Evolutionary conservation across 2,113 vertebrate genomes (phyloP).

Genomic region (Cottus gobio): DNA sequence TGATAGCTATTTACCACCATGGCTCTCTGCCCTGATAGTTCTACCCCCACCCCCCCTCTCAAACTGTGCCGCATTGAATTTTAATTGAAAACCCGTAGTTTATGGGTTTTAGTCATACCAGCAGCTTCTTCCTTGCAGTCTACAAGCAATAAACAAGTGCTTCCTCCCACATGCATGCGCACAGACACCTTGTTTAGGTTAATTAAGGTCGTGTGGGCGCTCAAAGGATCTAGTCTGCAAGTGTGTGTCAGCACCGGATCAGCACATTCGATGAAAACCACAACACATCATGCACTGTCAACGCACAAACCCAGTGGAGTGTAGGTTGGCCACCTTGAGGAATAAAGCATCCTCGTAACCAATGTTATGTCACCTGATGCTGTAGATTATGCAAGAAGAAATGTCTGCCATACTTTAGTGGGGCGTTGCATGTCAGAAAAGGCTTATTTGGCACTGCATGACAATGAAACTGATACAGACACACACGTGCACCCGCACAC

Average conservation of each 20-base stretch:
- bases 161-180: conserved; percentile 34
- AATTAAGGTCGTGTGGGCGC: conserved; percentile 71
- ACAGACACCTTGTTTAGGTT: conserved; percentile 67
- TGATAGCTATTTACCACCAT: conserved; percentile 10
- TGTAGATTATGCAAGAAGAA: not conserved
- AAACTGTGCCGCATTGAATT: no score
- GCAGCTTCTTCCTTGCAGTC: conserved; percentile 12
- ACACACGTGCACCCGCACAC: not conserved
- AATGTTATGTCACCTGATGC: not conserved
- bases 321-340: conserved; percentile 15
- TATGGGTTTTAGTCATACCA: conserved; percentile 5
- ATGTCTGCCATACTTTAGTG: not conserved
- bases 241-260: conserved; percentile 77
- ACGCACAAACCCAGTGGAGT: conserved; percentile 51
- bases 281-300: conserved; percentile 53
- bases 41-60: not conserved
- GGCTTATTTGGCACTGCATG: not conserved
- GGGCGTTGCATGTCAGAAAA: not conserved
- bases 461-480: conserved; percentile 1
- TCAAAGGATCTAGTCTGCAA: conserved; percentile 30
- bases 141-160: conserved; percentile 17
- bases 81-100: no score
- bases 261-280: conserved; percentile 65
- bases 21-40: not conserved
- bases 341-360: conserved; percentile 12